Evolutionary conservation across 2,113 vertebrate species (phyloP).

Genomic region (Phaethon lepturus): DNA sequence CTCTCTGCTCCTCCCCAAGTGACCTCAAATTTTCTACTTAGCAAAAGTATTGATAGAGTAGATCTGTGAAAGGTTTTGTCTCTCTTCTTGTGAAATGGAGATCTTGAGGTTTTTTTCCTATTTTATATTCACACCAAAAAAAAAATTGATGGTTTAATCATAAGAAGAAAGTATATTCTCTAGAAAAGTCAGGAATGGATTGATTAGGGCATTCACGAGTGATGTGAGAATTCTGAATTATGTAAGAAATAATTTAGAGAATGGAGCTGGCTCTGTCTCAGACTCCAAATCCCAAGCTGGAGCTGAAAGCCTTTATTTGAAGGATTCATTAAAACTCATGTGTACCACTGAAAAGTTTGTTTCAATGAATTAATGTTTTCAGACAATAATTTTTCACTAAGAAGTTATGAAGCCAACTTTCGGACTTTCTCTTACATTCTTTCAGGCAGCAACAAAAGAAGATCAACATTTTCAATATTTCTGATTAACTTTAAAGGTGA

Average conservation of each 20-base stretch:
- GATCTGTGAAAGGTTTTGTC: background rate
- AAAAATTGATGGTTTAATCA: background rate
- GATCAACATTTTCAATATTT: background rate
- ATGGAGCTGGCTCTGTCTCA: background rate
- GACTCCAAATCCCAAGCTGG: background rate
- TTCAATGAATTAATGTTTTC: background rate
- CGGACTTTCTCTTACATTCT: background rate
- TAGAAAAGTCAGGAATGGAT: background rate
- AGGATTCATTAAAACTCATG: background rate
- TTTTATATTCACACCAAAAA: background rate
- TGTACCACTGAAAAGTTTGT: background rate
- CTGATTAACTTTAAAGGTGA: conserved; percentile 17
- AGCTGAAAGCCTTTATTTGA: background rate
- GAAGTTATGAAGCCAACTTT: background rate
- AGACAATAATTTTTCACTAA: background rate
- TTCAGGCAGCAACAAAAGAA: background rate
- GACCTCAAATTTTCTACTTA: background rate
- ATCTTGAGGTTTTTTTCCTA: background rate
- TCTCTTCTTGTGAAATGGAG: background rate
- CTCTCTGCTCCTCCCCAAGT: background rate
- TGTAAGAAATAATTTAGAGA: background rate
- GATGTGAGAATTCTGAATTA: background rate
- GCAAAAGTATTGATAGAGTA: background rate
- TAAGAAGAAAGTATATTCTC: background rate
- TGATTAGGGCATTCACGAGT: background rate